Evolutionary conservation across 2,888 invertebrate genomes (phyloP).

Genomic region (Nebria brevicollis): DNA sequence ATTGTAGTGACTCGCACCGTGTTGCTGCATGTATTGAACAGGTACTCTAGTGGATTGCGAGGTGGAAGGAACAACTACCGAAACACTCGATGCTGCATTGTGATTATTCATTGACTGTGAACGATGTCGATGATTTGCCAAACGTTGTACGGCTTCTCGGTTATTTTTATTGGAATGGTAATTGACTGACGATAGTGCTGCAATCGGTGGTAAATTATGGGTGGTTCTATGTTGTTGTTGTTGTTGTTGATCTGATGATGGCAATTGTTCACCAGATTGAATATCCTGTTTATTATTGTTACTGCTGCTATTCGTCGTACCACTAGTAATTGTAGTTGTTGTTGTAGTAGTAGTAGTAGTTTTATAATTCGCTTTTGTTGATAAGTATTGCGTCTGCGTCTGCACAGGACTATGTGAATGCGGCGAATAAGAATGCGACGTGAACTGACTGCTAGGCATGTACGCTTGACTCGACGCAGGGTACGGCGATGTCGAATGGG

Average conservation of each 20-base stretch:
- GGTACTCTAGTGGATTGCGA: slow-evolving; percentile 41
- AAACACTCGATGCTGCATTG: slow-evolving; percentile 13
- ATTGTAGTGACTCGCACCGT: slow-evolving; percentile 33
- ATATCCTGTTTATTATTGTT: not conserved
- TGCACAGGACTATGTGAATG: slow-evolving; percentile 49
- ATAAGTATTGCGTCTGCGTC: slow-evolving; percentile 23
- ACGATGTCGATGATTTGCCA: slow-evolving; percentile 36
- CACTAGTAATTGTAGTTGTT: not conserved
- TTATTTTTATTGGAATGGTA: slow-evolving; percentile 63
- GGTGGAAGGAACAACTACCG: slow-evolving; percentile 8
- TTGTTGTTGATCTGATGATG: slow-evolving; percentile 53
- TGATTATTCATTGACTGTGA: not conserved
- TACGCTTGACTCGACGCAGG: slow-evolving; percentile 29
- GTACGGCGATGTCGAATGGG: slow-evolving; percentile 6
- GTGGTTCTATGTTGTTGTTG: slow-evolving; percentile 57
- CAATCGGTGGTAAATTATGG: slow-evolving; percentile 67
- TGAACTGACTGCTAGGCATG: slow-evolving; percentile 52
- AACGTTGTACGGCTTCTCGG: slow-evolving; percentile 53
- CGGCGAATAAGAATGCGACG: slow-evolving; percentile 47
- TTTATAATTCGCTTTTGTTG: slow-evolving; percentile 15
- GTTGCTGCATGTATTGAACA: slow-evolving; percentile 38
- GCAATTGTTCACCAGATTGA: slow-evolving; percentile 24
- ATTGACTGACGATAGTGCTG: slow-evolving; percentile 62
- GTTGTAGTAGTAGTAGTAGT: not conserved
- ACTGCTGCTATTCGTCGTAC: slow-evolving; percentile 23